Percentiles rank a stretch among this genome's conserved stretches.
Evolutionary conservation across 2,113 vertebrate genomes (phyloP).

Genomic region (Hiodon tergisus): DNA sequence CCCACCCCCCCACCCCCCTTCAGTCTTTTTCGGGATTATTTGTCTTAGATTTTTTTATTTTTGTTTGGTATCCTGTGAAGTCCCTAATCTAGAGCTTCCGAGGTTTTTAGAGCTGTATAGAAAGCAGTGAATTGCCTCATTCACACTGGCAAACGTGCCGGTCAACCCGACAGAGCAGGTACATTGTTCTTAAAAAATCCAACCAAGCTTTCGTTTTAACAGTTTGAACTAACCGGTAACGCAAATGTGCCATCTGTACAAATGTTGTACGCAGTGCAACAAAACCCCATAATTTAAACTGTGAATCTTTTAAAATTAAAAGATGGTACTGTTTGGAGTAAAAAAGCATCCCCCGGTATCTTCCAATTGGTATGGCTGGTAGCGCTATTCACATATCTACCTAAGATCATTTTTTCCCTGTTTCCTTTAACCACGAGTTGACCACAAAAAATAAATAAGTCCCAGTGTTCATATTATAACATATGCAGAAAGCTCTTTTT

Average conservation of each 20-base stretch:
- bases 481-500: too few relatives aligned
- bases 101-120: conserved; percentile 51
- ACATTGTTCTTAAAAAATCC: conserved; percentile 36
- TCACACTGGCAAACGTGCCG: conserved; percentile 53
- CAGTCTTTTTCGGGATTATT: conserved; percentile 35
- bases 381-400: conserved; percentile 47
- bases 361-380: conserved; percentile 53
- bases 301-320: too few relatives aligned
- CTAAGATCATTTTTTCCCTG: conserved; percentile 35
- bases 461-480: too few relatives aligned
- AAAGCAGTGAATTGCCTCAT: conserved; percentile 47
- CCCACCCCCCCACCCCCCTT: too few relatives aligned
- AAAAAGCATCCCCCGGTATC: conserved; percentile 49
- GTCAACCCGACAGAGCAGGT: conserved; percentile 44
- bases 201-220: background rate
- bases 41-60: conserved; percentile 24
- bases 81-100: conserved; percentile 55
- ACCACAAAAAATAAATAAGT: conserved; percentile 1
- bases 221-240: background rate
- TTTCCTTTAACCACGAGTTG: conserved; percentile 32
- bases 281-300: background rate
- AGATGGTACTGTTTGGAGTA: background rate
- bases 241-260: background rate
- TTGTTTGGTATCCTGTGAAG: conserved; percentile 35
- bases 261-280: background rate